These are phyloP conservation scores for Anisognathus igniventris DNA, from an alignment of 2,797 vertebrate species.

Conservation along the genomic window DNA sequence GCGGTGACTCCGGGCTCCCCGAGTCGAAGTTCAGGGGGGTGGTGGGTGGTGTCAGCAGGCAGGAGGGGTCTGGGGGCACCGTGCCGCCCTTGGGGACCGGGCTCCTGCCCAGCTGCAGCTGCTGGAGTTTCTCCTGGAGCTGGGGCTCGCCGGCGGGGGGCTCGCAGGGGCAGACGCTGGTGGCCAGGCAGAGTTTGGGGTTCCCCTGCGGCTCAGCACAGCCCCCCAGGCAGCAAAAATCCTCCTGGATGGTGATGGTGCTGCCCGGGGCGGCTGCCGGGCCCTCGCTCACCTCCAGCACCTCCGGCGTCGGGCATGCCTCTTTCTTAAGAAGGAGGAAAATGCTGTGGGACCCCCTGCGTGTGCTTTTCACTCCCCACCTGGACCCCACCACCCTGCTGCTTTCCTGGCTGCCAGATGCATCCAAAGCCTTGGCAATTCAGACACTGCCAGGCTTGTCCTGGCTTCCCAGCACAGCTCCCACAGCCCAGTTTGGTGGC, in stretches of 20 bases:
- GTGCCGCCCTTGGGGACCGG: constrained; percentile 58
- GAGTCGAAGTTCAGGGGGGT: constrained; percentile 84
- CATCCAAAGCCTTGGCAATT: neutral
- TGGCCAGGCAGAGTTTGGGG: neutral
- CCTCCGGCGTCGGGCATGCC: neutral
- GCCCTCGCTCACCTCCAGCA: neutral
- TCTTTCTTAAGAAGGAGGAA: constrained; percentile 34
- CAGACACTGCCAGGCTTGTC: neutral
- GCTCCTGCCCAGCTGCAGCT: constrained; percentile 66
- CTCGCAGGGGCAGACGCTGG: neutral
- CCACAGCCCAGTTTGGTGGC: neutral
- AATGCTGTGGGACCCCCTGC: accelerated
- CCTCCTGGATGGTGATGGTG: neutral
- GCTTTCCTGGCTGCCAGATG: neutral
- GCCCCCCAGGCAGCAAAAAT: neutral
- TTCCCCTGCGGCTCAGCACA: neutral
- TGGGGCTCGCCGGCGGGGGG: constrained; percentile 3
- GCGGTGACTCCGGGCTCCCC: neutral
- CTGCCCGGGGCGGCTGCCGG: neutral
- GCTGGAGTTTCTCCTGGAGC: constrained; percentile 65
- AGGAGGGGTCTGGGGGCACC: constrained; percentile 76
- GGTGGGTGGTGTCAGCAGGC: constrained; percentile 88
- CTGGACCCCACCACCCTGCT: neutral
- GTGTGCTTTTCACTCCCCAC: neutral
- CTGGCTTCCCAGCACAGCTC: neutral